These are phyloP conservation scores for Drosophila eugracilis DNA, from an alignment of 1,140 invertebrate species.

Conservation along the genomic window DNA sequence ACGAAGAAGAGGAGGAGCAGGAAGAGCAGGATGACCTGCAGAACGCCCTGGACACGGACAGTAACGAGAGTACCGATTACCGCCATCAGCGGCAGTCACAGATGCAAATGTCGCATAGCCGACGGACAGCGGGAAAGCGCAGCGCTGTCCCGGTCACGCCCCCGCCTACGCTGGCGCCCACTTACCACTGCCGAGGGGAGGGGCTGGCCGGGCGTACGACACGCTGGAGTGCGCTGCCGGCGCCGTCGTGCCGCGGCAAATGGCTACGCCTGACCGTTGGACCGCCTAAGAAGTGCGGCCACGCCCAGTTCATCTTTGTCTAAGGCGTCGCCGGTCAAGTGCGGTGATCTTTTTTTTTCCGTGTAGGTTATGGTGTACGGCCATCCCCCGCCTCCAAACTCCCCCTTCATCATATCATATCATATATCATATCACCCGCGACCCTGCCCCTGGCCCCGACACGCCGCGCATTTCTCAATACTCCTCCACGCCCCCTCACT, in stretches of 20 bases:
- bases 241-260: slow-evolving; percentile 92
- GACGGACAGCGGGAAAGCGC: slow-evolving; percentile 11
- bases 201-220: slow-evolving; percentile 90
- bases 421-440: slow-evolving; percentile 34
- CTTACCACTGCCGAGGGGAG: slow-evolving; percentile 92
- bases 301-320: slow-evolving; percentile 89
- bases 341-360: slow-evolving; percentile 25
- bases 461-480: too few species aligned
- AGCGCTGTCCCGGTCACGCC: slow-evolving; percentile 34
- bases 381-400: neutral
- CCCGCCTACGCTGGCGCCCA: slow-evolving; percentile 70
- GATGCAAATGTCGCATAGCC: slow-evolving; percentile 13
- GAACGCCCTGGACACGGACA: slow-evolving; percentile 60
- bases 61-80: slow-evolving; percentile 57
- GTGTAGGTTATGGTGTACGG: slow-evolving; percentile 8
- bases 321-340: slow-evolving; percentile 66
- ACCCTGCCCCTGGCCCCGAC: neutral
- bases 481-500: neutral
- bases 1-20: slow-evolving; percentile 38
- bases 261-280: slow-evolving; percentile 90
- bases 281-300: slow-evolving; percentile 87
- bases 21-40: slow-evolving; percentile 62
- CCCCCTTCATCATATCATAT: slow-evolving; percentile 37
- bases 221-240: slow-evolving; percentile 91
- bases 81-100: slow-evolving; percentile 40